phyloP scores from a whole-genome alignment of 2,797 vertebrate species.

The Rhinatrema bivittatum region DNA sequence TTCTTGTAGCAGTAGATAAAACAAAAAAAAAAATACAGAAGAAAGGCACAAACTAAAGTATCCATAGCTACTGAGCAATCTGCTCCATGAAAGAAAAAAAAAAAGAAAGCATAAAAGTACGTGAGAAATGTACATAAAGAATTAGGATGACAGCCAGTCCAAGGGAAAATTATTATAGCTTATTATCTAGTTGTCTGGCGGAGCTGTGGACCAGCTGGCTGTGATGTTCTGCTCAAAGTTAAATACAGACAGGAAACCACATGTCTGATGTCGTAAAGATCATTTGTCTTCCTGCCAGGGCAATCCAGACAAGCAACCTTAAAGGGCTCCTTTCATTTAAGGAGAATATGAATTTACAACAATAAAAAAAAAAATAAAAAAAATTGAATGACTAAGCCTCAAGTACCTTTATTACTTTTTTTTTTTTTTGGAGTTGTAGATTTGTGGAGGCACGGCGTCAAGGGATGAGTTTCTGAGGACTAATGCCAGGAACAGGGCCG shows the following conservation, averaged over 20 bases:
- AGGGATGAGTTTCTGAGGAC: no score
- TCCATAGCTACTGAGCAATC: no score
- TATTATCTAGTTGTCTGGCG: slow-evolving; percentile 50
- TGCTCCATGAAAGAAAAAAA: neutral
- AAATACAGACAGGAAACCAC: slow-evolving; percentile 95
- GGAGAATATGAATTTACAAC: slow-evolving; percentile 47
- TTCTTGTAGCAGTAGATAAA: no score
- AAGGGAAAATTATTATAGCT: slow-evolving; percentile 44
- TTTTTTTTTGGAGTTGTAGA: no score
- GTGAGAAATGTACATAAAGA: slow-evolving; percentile 19
- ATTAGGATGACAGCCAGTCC: slow-evolving; percentile 28
- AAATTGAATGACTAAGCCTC: slow-evolving; percentile 29
- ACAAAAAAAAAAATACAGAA: no score
- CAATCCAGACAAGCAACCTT: slow-evolving; percentile 48
- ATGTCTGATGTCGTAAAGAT: slow-evolving; percentile 79
- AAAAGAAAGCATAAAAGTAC: neutral
- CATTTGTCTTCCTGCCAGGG: slow-evolving; percentile 60
- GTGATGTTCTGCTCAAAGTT: slow-evolving; percentile 76
- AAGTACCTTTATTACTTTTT: no score
- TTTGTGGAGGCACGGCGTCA: no score
- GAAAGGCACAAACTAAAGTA: no score
- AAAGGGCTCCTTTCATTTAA: slow-evolving; percentile 57
- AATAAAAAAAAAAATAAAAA: slow-evolving; percentile 16
- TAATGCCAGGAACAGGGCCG: no score
- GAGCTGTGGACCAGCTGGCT: slow-evolving; percentile 61